Conservation (phyloP, 2,888 invertebrate species). For the Apodemia zela region DNA sequence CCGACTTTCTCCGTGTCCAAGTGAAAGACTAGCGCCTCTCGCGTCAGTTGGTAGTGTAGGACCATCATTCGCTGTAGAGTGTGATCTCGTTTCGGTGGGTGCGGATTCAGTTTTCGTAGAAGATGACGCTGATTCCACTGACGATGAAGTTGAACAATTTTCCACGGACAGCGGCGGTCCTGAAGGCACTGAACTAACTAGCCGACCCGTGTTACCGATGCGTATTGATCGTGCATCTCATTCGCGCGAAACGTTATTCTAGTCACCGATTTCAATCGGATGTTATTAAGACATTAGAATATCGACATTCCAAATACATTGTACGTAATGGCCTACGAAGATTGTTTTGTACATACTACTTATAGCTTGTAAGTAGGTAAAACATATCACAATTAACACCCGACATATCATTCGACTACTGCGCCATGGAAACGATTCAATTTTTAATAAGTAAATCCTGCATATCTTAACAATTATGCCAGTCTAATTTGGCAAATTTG, state of each 20-base stretch:
- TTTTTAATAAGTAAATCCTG: neutral
- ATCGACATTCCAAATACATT: constrained; percentile 46
- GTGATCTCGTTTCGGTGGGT: constrained; percentile 85
- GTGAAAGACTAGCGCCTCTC: constrained; percentile 84
- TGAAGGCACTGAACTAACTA: constrained; percentile 65
- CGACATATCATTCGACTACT: constrained; percentile 61
- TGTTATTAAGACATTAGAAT: constrained; percentile 58
- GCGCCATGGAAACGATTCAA: neutral
- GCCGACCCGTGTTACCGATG: constrained; percentile 57
- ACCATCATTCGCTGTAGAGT: constrained; percentile 84
- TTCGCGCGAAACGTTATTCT: constrained; percentile 91
- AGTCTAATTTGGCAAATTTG: too few relatives aligned
- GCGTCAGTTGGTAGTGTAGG: constrained; percentile 90
- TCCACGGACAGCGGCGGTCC: constrained; percentile 88
- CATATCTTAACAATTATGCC: neutral
- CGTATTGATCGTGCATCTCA: constrained; percentile 76
- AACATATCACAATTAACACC: constrained; percentile 31
- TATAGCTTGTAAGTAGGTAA: constrained; percentile 21
- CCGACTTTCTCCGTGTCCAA: constrained; percentile 89
- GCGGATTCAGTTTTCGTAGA: constrained; percentile 91
- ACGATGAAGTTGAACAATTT: constrained; percentile 91
- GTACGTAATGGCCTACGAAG: constrained; percentile 17
- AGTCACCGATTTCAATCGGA: constrained; percentile 57
- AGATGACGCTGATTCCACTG: constrained; percentile 86
- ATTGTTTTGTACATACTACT: constrained; percentile 27